These are phyloP conservation scores for Podiceps cristatus DNA, from an alignment of 2,113 vertebrate genomes.

Conservation along the genomic window DNA sequence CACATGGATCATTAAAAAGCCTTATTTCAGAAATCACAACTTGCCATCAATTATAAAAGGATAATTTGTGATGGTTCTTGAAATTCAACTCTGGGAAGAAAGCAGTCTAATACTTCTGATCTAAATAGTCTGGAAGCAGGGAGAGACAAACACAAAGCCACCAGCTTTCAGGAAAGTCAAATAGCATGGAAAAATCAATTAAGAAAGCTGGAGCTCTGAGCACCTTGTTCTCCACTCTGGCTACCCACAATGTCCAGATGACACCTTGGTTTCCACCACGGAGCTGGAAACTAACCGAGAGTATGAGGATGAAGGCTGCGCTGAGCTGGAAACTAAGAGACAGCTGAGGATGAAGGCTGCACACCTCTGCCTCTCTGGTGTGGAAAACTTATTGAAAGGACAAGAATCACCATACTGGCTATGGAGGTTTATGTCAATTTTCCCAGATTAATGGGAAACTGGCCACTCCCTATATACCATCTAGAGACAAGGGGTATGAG, in stretches of 20 bases:
- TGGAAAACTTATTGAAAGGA: not conserved
- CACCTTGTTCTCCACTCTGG: not conserved
- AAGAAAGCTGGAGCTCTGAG: not conserved
- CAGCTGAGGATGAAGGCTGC: fast-evolving
- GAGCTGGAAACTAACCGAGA: not conserved
- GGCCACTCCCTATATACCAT: not conserved
- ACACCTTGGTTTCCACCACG: not conserved
- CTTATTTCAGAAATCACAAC: too few species aligned
- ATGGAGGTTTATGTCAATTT: not conserved
- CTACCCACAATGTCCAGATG: not conserved
- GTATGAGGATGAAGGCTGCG: fast-evolving
- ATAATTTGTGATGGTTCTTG: not conserved
- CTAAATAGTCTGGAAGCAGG: not conserved
- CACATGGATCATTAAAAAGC: too few species aligned
- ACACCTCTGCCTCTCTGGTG: not conserved
- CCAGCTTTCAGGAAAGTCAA: not conserved
- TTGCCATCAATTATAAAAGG: too few species aligned
- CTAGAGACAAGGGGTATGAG: not conserved
- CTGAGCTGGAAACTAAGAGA: not conserved
- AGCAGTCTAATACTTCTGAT: not conserved
- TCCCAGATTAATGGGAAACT: not conserved
- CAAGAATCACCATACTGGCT: fast-evolving
- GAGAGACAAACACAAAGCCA: not conserved
- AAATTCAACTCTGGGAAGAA: not conserved
- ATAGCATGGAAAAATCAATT: not conserved